phyloP scores from a whole-genome alignment of 2,888 invertebrate species.

The Lasioglossum oenotherae region DNA sequence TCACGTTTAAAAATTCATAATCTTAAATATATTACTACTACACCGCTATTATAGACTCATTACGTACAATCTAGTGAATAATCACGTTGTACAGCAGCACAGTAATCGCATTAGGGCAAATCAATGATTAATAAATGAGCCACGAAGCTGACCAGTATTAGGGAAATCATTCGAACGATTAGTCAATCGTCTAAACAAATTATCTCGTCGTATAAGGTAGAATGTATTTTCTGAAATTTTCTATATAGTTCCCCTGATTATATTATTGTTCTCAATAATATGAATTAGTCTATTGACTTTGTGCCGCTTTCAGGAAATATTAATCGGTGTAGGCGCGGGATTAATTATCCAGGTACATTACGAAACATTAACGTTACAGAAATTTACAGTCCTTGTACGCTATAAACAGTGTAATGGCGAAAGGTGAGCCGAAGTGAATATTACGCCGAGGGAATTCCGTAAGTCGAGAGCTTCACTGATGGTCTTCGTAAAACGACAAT shows the following conservation, averaged over 20 bases:
- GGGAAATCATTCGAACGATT: background rate
- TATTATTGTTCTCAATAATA: background rate
- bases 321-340: background rate
- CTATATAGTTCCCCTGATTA: background rate
- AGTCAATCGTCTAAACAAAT: background rate
- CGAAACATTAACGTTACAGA: conserved; percentile 1
- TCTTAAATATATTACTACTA: too few relatives aligned
- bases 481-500: conserved; percentile 2
- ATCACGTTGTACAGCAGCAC: background rate
- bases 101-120: background rate
- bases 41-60: background rate
- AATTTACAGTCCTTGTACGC: background rate
- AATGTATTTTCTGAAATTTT: background rate
- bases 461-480: conserved; percentile 1
- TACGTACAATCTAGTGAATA: background rate
- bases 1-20: too few relatives aligned
- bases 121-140: background rate
- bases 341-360: background rate
- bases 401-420: conserved; percentile 9
- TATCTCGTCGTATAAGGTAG: background rate
- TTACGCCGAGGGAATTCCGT: conserved; percentile 4
- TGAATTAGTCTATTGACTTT: background rate
- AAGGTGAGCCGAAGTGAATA: conserved; percentile 1
- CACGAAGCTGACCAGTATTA: background rate
- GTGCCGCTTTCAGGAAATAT: background rate